Evolutionary conservation across 2,888 invertebrate genomes (phyloP), one percentile per base, ranked within the genome.

Genomic region (Baronia brevicornis): DNA sequence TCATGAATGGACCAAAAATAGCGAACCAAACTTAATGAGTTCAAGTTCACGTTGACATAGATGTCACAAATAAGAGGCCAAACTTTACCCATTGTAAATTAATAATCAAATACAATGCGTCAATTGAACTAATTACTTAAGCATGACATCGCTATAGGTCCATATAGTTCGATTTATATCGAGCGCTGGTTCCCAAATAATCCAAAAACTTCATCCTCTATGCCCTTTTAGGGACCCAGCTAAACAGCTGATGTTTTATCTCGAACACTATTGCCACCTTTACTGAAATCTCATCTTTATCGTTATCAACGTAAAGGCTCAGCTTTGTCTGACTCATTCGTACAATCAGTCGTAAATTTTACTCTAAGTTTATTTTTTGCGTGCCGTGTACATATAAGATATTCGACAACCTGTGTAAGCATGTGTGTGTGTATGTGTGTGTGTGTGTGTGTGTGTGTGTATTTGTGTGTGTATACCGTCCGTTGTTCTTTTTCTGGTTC

Each of bases 211-310:
- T 50, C 49, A 54, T 54, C 54, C 51, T 39, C 28, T 44, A 30
- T 33, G 50, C 53, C 55, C 60, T 52, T 54, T 48, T 36, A n/a
- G 42, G 20, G 44, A 47, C 45, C 38, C 31, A 38, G 35, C 48
- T 48, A 48, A 61, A 60, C 62, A 60, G 63, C 62, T 60, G 62
- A 64, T 62, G 48, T 51, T 53, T 46, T 54, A 53, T 54, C 54
- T 45, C 44, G 49, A 53, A 49, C 48, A 48, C 33, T 26, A 25
- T 25, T 19, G 22, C 13, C 24, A 2, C 12, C 9, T 23, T 21
- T 15, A 36, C 25, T 6, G 9, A 13, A 31, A 40, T 34, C 8
- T 20, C 12, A 7, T 7, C 35, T 39, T 28, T 43, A 32, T 18
- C 5, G 1, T 1, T 3, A 3, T 26, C n/a, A 0, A 0, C 0